Conservation (phyloP, 2,113 vertebrate species). For the Ochotona curzoniae region DNA sequence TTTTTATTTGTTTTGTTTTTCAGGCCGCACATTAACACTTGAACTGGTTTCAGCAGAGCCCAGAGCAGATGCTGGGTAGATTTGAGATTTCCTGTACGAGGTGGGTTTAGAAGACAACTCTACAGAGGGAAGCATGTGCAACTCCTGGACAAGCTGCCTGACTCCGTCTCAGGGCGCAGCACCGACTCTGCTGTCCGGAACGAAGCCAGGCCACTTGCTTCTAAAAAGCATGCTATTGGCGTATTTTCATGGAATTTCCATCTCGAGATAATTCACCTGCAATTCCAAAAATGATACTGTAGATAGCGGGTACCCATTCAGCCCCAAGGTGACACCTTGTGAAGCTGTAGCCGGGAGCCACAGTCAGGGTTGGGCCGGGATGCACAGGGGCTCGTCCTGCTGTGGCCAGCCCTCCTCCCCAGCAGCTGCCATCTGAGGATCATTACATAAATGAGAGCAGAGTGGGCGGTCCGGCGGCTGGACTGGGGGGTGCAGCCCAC, state of each 20-base stretch:
- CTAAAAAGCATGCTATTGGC: not conserved
- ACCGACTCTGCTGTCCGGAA: not conserved
- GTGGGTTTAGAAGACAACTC: accelerated
- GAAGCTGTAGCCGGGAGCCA: accelerated
- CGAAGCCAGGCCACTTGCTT: not conserved
- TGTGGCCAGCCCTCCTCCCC: not conserved
- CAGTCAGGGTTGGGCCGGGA: accelerated
- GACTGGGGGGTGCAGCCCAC: too few species aligned
- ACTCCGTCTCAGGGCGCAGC: not conserved
- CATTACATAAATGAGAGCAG: accelerated
- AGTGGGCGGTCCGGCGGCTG: too few species aligned
- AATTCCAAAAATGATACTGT: not conserved
- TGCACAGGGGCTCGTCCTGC: too few species aligned
- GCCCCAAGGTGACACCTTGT: accelerated
- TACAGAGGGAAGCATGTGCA: accelerated
- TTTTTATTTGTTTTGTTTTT: not conserved
- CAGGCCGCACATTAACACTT: not conserved
- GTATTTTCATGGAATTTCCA: not conserved
- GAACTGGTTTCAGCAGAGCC: not conserved
- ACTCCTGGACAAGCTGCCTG: too few species aligned
- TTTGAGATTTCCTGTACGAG: not conserved
- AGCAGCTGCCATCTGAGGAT: accelerated
- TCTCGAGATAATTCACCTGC: not conserved
- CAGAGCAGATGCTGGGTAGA: not conserved
- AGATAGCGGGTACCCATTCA: too few species aligned